Conservation (phyloP, 2,888 invertebrate genomes). For the Chloromyia formosa region DNA sequence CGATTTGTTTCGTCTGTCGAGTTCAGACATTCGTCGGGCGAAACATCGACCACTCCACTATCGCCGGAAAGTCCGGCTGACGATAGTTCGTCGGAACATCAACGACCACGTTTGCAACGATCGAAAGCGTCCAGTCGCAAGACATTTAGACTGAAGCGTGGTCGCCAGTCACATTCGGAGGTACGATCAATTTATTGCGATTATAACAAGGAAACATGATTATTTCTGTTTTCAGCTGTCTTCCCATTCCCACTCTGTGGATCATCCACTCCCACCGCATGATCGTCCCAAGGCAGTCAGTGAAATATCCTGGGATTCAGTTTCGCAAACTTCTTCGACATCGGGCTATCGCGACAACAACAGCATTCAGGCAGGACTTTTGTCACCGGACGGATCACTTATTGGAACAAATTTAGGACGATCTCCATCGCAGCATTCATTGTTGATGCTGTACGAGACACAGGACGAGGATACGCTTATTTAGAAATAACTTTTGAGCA, state of each 20-base stretch:
- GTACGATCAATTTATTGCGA: too few relatives aligned
- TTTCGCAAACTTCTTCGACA: conserved; percentile 85
- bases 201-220: too few relatives aligned
- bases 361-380: conserved; percentile 64
- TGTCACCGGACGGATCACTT: conserved; percentile 66
- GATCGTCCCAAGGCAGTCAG: conserved; percentile 62
- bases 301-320: conserved; percentile 83
- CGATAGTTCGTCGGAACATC: conserved; percentile 72
- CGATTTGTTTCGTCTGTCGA: conserved; percentile 85
- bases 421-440: conserved; percentile 79
- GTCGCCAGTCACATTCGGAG: conserved; percentile 76
- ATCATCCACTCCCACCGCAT: conserved; percentile 52
- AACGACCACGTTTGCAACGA: conserved; percentile 78
- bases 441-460: conserved; percentile 79
- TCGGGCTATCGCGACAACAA: conserved; percentile 83
- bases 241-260: conserved; percentile 36
- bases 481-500: conserved; percentile 62
- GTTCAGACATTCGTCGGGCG: conserved; percentile 82
- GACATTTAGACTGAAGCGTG: conserved; percentile 87
- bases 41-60: conserved; percentile 77
- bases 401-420: conserved; percentile 74
- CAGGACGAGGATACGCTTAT: conserved; percentile 88
- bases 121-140: conserved; percentile 94
- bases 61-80: conserved; percentile 78
- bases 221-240: conserved; percentile 29